Percentiles rank a stretch among this genome's conserved stretches.
Conservation (phyloP, 2,113 vertebrate genomes). For the Phaetusa simplex region DNA sequence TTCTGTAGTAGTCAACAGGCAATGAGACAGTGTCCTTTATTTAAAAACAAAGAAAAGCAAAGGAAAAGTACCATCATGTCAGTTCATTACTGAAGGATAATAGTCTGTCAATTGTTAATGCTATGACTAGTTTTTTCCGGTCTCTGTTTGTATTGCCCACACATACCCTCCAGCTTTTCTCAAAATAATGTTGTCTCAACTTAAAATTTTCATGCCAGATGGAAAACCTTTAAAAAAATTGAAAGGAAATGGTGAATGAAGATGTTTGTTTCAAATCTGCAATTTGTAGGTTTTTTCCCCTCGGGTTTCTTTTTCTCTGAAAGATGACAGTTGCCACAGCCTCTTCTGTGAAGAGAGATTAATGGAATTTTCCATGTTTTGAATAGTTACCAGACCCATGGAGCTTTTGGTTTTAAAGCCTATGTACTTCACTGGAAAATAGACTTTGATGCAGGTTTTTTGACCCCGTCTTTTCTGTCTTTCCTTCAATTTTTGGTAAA, state of each 20-base stretch:
- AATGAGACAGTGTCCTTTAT: neutral
- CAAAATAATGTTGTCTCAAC: slow-evolving; percentile 29
- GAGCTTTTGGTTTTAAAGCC: neutral
- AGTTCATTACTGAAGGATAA: neutral
- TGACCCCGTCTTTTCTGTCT: neutral
- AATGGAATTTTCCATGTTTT: slow-evolving; percentile 28
- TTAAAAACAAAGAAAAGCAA: slow-evolving; percentile 4
- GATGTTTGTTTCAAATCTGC: neutral
- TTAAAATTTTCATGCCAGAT: neutral
- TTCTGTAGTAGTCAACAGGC: neutral
- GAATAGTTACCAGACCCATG: neutral
- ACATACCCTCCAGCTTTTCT: slow-evolving; percentile 1
- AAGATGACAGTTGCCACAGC: neutral
- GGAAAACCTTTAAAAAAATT: neutral
- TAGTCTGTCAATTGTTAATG: slow-evolving; percentile 19
- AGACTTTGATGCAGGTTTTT: neutral
- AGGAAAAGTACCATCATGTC: neutral
- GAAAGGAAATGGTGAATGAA: neutral
- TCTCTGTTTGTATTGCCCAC: neutral
- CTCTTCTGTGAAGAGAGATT: neutral
- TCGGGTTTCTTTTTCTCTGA: neutral
- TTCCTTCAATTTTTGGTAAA: neutral
- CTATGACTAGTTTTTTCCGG: neutral
- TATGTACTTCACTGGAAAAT: neutral
- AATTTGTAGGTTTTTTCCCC: neutral